A percentile compares a stretch with the other conserved stretches of the same genome.
These are phyloP conservation scores for Pedionomus torquatus DNA, from an alignment of 2,113 vertebrate species.

Conservation along the genomic window DNA sequence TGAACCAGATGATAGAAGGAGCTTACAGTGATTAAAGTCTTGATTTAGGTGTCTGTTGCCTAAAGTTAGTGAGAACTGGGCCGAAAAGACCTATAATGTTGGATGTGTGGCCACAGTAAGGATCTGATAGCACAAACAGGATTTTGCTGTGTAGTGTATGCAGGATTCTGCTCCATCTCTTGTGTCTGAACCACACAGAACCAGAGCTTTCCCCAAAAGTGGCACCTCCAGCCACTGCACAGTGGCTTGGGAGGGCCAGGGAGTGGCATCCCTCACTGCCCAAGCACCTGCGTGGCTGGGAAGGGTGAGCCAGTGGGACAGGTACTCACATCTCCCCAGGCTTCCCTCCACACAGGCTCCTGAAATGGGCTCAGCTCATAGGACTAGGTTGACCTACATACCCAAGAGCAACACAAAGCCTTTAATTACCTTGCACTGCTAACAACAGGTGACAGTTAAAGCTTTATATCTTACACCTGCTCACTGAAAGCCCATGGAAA, in stretches of 20 bases:
- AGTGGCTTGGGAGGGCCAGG: neutral
- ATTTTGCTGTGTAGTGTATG: neutral
- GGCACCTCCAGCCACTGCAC: neutral
- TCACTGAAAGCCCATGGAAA: neutral
- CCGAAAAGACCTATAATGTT: neutral
- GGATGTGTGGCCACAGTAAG: neutral
- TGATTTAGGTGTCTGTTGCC: neutral
- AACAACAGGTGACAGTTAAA: slow-evolving; percentile 23
- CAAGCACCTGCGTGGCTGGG: neutral
- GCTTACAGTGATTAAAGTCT: neutral
- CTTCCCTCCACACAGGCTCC: neutral
- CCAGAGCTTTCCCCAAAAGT: neutral
- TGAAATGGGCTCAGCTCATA: neutral
- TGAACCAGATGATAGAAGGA: neutral
- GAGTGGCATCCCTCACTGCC: neutral
- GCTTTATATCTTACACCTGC: slow-evolving; percentile 5
- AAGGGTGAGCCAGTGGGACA: neutral
- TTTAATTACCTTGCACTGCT: neutral
- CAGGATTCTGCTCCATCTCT: neutral
- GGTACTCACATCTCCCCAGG: neutral
- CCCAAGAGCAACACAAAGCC: neutral
- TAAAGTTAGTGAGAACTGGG: neutral
- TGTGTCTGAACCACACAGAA: neutral
- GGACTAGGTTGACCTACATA: neutral
- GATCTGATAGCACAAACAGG: neutral